These are phyloP conservation scores for Tachysurus vachellii DNA, from an alignment of 2,113 vertebrate species.

Conservation along the genomic window DNA sequence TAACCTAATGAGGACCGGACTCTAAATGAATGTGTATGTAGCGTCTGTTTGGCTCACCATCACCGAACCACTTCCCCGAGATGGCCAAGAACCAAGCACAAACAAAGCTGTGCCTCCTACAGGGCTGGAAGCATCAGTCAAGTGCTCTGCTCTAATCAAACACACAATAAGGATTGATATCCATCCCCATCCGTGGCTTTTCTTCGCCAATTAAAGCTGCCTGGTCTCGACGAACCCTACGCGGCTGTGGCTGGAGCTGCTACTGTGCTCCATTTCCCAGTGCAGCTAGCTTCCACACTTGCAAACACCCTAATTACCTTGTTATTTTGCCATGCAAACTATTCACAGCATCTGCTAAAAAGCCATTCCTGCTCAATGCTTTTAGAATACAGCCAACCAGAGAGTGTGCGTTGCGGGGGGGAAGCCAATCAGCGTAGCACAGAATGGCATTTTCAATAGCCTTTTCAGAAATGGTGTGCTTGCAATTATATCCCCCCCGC, in stretches of 20 bases:
- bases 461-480: conserved; percentile 70
- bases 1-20: not conserved
- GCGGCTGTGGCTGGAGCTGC: conserved; percentile 61
- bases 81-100: not conserved
- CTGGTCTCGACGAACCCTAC: conserved; percentile 57
- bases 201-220: conserved; percentile 69
- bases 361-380: conserved; percentile 73
- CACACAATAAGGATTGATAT: conserved; percentile 59
- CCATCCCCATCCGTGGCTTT: conserved; percentile 54
- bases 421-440: conserved; percentile 67
- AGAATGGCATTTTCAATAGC: conserved; percentile 77
- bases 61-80: not conserved
- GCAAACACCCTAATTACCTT: conserved; percentile 74
- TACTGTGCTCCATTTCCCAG: conserved; percentile 61
- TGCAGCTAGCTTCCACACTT: conserved; percentile 56
- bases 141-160: conserved; percentile 38
- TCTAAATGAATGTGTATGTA: not conserved
- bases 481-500: conserved; percentile 71
- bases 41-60: not conserved
- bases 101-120: not conserved
- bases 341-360: conserved; percentile 72
- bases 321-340: conserved; percentile 76
- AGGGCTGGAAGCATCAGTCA: conserved; percentile 8
- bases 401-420: conserved; percentile 36
- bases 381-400: conserved; percentile 45